A percentile compares a stretch with the other conserved stretches of the same genome.
These are phyloP conservation scores for Oscheius sp. DNA, from an alignment of 1,140 invertebrate species.

Conservation along the genomic window DNA sequence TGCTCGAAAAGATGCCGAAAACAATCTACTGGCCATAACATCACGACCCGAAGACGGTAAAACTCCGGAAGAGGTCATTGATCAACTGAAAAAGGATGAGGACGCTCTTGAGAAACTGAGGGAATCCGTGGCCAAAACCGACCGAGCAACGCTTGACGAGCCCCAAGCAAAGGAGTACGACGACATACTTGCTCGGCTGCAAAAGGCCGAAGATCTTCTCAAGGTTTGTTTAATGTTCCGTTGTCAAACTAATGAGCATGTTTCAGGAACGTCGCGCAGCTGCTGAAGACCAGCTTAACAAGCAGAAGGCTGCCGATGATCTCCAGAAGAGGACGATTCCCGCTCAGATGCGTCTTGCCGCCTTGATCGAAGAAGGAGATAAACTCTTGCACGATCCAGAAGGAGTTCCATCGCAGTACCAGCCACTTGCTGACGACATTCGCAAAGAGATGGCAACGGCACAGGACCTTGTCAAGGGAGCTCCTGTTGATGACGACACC, in stretches of 20 bases:
- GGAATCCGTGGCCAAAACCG: neutral
- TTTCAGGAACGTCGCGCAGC: slow-evolving; percentile 14
- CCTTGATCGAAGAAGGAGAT: slow-evolving; percentile 40
- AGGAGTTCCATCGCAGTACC: slow-evolving; percentile 42
- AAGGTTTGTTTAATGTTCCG: neutral
- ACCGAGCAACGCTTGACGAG: slow-evolving; percentile 9
- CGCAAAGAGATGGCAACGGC: slow-evolving; percentile 20
- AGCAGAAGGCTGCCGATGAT: slow-evolving; percentile 31
- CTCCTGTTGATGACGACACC: slow-evolving; percentile 22
- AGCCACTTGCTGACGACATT: slow-evolving; percentile 33
- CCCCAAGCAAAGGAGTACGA: slow-evolving; percentile 12
- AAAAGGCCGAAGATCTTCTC: slow-evolving; percentile 1
- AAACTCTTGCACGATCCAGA: slow-evolving; percentile 39
- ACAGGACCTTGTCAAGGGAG: slow-evolving; percentile 13
- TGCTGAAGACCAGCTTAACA: slow-evolving; percentile 34
- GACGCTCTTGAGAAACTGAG: slow-evolving; percentile 16
- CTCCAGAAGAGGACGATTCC: slow-evolving; percentile 18
- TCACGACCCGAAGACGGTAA: neutral
- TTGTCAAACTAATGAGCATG: neutral
- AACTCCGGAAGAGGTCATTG: slow-evolving; percentile 8
- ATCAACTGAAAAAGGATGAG: slow-evolving; percentile 14
- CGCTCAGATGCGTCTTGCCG: slow-evolving; percentile 25
- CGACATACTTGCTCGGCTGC: slow-evolving; percentile 7
- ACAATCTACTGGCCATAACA: slow-evolving; percentile 10
- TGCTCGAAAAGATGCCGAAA: slow-evolving; percentile 37